Conservation (phyloP, 2,888 invertebrate genomes). For the Nephrotoma appendiculata region DNA sequence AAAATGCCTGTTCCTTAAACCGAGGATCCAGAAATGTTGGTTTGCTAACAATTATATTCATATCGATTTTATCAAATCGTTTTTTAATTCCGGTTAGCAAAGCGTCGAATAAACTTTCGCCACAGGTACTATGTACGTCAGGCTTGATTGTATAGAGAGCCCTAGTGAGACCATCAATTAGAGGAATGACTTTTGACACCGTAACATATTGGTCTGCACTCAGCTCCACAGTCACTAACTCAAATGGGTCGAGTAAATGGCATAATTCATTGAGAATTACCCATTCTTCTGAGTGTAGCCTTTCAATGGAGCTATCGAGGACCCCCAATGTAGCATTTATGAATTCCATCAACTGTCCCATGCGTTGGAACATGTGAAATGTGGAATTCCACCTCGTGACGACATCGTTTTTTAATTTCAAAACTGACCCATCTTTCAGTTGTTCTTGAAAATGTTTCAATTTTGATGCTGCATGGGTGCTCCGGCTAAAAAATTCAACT, state of each 20-base stretch:
- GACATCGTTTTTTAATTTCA: conserved; percentile 19
- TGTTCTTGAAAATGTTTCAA: conserved; percentile 15
- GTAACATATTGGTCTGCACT: not conserved
- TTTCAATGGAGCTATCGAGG: not conserved
- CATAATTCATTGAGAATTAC: conserved; percentile 5
- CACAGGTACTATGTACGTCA: not conserved
- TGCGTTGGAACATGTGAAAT: conserved; percentile 12
- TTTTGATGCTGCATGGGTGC: conserved; percentile 15
- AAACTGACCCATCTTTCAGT: conserved; percentile 11
- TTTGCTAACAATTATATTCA: conserved; percentile 8
- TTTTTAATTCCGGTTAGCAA: not conserved
- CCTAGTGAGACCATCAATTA: not conserved
- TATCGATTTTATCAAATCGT: conserved; percentile 10
- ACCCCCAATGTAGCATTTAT: not conserved
- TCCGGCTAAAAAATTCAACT: conserved; percentile 18
- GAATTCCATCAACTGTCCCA: not conserved
- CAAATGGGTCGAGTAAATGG: conserved; percentile 5
- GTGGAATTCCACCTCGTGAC: conserved; percentile 17
- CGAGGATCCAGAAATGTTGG: conserved; percentile 15
- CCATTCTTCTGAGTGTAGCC: not conserved
- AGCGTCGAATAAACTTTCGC: not conserved
- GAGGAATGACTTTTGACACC: not conserved
- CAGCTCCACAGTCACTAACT: not conserved
- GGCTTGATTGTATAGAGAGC: not conserved
- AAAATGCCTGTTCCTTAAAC: conserved; percentile 14